Evolutionary conservation across 2,113 vertebrate genomes (phyloP).

Genomic region (Xiphorhynchus elegans): DNA sequence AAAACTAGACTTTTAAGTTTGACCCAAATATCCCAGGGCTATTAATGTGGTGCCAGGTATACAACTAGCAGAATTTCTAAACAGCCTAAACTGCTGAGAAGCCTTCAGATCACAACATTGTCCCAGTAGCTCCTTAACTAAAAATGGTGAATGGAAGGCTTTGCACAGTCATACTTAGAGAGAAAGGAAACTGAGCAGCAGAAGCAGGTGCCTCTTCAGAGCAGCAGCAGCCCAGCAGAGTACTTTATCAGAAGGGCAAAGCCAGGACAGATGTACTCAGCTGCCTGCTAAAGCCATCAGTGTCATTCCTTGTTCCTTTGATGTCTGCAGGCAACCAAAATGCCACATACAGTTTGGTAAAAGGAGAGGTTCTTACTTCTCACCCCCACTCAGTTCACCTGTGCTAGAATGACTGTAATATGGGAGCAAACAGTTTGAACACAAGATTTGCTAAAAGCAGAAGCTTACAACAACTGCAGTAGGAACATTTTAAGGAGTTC

Average conservation of each 20-base stretch:
- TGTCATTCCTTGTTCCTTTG: not conserved
- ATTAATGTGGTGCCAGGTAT: not conserved
- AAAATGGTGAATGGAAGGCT: not conserved
- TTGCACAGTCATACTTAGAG: not conserved
- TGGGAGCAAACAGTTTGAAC: not conserved
- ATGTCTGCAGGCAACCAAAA: not conserved
- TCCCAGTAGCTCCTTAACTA: not conserved
- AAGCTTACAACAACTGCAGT: not conserved
- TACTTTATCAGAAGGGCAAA: not conserved
- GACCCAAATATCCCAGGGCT: not conserved
- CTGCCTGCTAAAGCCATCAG: not conserved
- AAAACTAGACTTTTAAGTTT: not conserved
- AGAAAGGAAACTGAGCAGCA: not conserved
- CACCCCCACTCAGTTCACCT: not conserved
- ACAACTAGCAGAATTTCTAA: not conserved
- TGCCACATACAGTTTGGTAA: not conserved
- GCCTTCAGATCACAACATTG: not conserved
- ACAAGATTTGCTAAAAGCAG: not conserved
- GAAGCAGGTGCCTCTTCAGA: not conserved
- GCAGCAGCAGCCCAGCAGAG: not conserved
- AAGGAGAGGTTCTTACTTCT: not conserved
- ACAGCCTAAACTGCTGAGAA: not conserved
- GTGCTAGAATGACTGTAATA: not conserved
- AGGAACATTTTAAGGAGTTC: not conserved
- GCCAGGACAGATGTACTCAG: not conserved